Conservation (phyloP, 92 coral and sea anemone genomes). For the Actinostola sp. region DNA sequence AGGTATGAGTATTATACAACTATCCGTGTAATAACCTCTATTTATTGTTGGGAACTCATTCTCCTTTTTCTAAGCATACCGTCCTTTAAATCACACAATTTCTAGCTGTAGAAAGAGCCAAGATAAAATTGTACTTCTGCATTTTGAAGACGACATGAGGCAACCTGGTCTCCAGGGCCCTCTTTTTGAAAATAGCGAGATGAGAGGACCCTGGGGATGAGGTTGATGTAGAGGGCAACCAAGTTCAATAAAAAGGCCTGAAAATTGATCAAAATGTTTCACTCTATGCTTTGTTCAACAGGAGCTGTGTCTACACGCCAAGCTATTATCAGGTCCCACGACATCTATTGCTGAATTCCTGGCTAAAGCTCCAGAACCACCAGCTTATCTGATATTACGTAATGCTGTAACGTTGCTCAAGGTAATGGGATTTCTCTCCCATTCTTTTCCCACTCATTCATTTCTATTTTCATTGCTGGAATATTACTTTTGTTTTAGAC, state of each 20-base stretch:
- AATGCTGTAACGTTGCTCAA: slow-evolving; percentile 87
- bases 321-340: slow-evolving; percentile 83
- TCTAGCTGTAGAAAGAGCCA: no score
- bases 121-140: no score
- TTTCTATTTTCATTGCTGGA: neutral
- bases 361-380: slow-evolving; percentile 95
- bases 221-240: no score
- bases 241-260: neutral
- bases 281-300: slow-evolving; percentile 11
- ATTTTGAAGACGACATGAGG: no score
- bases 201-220: no score
- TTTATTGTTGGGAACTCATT: neutral
- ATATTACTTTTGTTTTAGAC: slow-evolving; percentile 61
- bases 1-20: no score
- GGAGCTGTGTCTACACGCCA: slow-evolving; percentile 97
- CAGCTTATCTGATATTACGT: slow-evolving; percentile 82
- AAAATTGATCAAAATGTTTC: neutral
- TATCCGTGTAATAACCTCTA: neutral
- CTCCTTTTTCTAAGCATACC: no score
- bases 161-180: no score
- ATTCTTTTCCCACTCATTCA: neutral
- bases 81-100: no score
- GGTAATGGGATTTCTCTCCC: slow-evolving; percentile 40
- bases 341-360: slow-evolving; percentile 89
- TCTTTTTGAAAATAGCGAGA: no score